phyloP scores from a whole-genome alignment of 2,888 invertebrate genomes.

The Mythimna ferrago region DNA sequence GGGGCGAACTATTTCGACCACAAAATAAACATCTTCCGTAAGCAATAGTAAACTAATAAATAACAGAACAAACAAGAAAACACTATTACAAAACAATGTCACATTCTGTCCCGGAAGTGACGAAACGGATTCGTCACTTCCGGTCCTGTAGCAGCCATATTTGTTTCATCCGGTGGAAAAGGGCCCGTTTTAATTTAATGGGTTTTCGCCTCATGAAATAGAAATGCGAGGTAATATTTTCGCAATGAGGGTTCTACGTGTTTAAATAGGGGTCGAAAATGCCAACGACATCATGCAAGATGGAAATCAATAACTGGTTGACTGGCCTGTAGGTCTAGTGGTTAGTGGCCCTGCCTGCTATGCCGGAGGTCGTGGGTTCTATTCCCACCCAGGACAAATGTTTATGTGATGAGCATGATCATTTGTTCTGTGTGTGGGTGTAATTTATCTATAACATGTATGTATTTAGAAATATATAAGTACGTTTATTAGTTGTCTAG shows the following conservation, averaged over 20 bases:
- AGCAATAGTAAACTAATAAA: constrained; percentile 38
- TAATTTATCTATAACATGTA: too few species aligned
- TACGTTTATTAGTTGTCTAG: too few species aligned
- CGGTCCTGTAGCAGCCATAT: constrained; percentile 62
- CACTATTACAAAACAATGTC: constrained; percentile 63
- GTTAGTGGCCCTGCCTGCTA: too few species aligned
- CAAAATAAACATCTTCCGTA: neutral
- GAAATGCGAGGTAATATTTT: constrained; percentile 32
- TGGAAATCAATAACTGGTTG: neutral
- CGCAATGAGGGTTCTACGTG: constrained; percentile 8
- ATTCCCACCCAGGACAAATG: too few species aligned
- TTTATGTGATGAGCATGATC: too few species aligned
- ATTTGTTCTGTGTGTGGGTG: too few species aligned
- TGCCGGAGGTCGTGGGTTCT: too few species aligned
- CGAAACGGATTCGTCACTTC: constrained; percentile 67
- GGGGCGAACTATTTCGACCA: constrained; percentile 7
- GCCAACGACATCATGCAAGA: constrained; percentile 9
- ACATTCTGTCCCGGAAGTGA: constrained; percentile 61
- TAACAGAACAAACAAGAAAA: constrained; percentile 67
- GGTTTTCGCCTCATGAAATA: constrained; percentile 40
- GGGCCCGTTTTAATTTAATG: constrained; percentile 37
- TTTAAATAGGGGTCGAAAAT: constrained; percentile 25
- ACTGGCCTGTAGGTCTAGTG: too few species aligned
- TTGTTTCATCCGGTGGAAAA: constrained; percentile 46
- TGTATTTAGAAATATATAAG: too few species aligned